phyloP scores from a whole-genome alignment of 2,113 vertebrate genomes.

The Fulica atra region DNA sequence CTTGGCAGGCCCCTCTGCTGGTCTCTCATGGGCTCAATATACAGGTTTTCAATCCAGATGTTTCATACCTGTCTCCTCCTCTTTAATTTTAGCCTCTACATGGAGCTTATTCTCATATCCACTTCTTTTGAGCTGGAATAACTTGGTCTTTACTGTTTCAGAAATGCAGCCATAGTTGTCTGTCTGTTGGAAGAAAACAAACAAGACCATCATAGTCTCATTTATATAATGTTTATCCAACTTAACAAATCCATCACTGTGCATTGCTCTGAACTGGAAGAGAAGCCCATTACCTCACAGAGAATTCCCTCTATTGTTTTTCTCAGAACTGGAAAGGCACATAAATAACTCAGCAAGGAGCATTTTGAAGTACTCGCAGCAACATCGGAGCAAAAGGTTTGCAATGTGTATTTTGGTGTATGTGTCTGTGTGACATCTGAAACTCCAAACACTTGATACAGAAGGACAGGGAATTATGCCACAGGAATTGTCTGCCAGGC shows the following conservation, averaged over 20 bases:
- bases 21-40: neutral
- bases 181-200: slow-evolving; percentile 59
- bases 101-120: slow-evolving; percentile 69
- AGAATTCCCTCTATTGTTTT: neutral
- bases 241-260: neutral
- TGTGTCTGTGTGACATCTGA: neutral
- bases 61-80: slow-evolving; percentile 76
- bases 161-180: slow-evolving; percentile 73
- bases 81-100: slow-evolving; percentile 73
- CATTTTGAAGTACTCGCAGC: neutral
- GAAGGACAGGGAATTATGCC: neutral
- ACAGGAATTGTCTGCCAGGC: neutral
- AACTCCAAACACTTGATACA: neutral
- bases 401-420: neutral
- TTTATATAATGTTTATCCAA: neutral
- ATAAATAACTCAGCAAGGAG: neutral
- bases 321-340: neutral
- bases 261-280: neutral
- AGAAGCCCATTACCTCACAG: neutral
- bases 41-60: neutral
- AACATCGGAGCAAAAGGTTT: neutral
- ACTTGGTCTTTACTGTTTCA: slow-evolving; percentile 68
- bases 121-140: slow-evolving; percentile 75
- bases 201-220: neutral
- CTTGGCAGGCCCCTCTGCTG: neutral